Base-by-base conservation (phyloP, 2,113 vertebrate species). In the Caloenas nicobarica region DNA sequence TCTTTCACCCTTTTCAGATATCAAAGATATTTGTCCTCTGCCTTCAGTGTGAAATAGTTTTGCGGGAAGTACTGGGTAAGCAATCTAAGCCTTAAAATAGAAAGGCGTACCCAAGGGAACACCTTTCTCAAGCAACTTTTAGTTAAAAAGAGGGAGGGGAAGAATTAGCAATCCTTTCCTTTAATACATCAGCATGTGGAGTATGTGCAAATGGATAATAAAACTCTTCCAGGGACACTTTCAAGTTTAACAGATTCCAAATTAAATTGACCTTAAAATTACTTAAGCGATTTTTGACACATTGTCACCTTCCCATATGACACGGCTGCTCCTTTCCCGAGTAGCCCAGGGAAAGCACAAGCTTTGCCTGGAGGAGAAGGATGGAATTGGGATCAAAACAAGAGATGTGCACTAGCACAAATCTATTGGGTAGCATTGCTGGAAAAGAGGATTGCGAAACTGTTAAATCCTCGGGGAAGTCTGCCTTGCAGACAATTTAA, bases 1-100 rank as follows among this genome's bases (percentile, higher is more conserved):
- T 93, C 51, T 92, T 70, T 95, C 90, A 86, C 78, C 61, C 51
- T 81, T 95, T 57, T 74, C 83, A 94, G 36, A 66, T 77, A 90
- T 21, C 7, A 0, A 83, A 91, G 90, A 57, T 81, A 62, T 65
- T 92, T 93, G 85, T 93, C 60, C 64, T 54, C 34, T 91, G 88
- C 77, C 72, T 76, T 90, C 51, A 8, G 13, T 16, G 58, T 90
- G 62, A 91, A 93, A 66, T 9, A 74, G 66, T 50, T 82, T 80
- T 61, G 40, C 2, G 1, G 81, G 48, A 91, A 88, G 66, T 29
- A 77, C 64, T 9, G 0, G 68, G 66, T 82, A 70, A 95, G 85
- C 81, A 89, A 68, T 70, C 81, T 91, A 70, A 58, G 36, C 72
- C 51, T 91, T 86, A 72, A 81, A 65, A 87, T 69, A 87, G 74